Evolutionary conservation across 2,113 vertebrate species (phyloP).

Genomic region (Lycocorax pyrrhopterus): DNA sequence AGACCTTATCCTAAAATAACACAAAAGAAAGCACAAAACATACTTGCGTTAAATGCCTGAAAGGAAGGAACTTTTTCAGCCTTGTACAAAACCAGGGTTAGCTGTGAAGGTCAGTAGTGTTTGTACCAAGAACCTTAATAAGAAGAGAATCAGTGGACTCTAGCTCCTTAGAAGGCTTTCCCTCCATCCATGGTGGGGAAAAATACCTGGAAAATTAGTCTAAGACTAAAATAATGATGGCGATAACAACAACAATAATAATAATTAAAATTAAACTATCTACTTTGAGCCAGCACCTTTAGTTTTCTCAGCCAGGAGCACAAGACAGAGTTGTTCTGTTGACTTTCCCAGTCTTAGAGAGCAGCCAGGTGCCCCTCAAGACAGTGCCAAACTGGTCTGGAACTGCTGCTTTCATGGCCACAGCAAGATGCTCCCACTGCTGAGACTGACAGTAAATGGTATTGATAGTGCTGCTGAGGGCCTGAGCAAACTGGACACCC

Average conservation of each 20-base stretch:
- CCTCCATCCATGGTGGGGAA: accelerated
- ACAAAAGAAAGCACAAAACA: not conserved
- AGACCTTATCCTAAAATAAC: not conserved
- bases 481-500: not conserved
- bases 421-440: not conserved
- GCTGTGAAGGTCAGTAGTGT: not conserved
- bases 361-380: not conserved
- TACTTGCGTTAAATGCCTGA: not conserved
- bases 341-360: not conserved
- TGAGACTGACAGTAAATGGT: not conserved
- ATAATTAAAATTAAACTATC: not conserved
- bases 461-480: not conserved
- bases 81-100: not conserved
- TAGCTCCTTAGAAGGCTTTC: not conserved
- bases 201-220: not conserved
- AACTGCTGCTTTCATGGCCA: not conserved
- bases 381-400: not conserved
- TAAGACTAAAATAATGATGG: not conserved
- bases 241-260: not conserved
- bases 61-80: not conserved
- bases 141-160: not conserved
- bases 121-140: not conserved
- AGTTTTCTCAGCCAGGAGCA: not conserved
- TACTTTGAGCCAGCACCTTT: not conserved
- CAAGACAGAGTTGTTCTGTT: not conserved